Percentiles rank a stretch among this genome's conserved stretches.
phyloP scores from a whole-genome alignment of 2,113 vertebrate genomes.

The Myodes glareolus region DNA sequence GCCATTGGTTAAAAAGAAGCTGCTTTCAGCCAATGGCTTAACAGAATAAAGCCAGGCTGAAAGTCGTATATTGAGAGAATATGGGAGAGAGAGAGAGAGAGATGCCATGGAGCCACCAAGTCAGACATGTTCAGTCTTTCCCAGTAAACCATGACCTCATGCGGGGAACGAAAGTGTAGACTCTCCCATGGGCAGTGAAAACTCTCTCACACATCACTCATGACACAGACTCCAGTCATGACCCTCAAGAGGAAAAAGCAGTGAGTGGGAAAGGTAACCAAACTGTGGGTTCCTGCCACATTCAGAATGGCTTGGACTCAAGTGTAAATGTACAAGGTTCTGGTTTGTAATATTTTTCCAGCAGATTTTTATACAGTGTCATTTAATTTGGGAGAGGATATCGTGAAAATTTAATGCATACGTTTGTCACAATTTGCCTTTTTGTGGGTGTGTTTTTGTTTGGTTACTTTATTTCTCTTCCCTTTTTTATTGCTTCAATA shows the following conservation, averaged over 20 bases:
- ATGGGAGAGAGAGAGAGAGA: too few species aligned
- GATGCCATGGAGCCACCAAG: too few species aligned
- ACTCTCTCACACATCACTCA: slow-evolving; percentile 98
- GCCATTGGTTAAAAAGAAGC: too few species aligned
- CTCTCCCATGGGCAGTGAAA: slow-evolving; percentile 99
- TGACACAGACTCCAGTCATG: slow-evolving; percentile 99
- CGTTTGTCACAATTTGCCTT: slow-evolving; percentile 89
- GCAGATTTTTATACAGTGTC: slow-evolving; percentile 91
- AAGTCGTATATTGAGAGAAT: too few species aligned
- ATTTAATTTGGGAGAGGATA: slow-evolving; percentile 90
- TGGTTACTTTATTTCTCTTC: not conserved
- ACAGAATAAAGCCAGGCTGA: too few species aligned
- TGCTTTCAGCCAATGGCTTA: too few species aligned
- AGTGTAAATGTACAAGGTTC: slow-evolving; percentile 90
- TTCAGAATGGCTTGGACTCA: slow-evolving; percentile 98
- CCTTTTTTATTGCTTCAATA: slow-evolving; percentile 90
- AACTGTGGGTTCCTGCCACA: slow-evolving; percentile 96
- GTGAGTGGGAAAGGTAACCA: slow-evolving; percentile 96
- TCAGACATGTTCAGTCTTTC: too few species aligned
- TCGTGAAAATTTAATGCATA: slow-evolving; percentile 89
- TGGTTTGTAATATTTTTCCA: slow-evolving; percentile 90
- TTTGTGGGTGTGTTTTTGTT: slow-evolving; percentile 81
- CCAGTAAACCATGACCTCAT: too few species aligned
- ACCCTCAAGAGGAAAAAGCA: slow-evolving; percentile 96
- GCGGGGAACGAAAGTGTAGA: slow-evolving; percentile 99